Evolutionary conservation across 2,888 invertebrate species (phyloP), one percentile per base, ranked within the genome.

Genomic region (Lissocephala sabroskyi): DNA sequence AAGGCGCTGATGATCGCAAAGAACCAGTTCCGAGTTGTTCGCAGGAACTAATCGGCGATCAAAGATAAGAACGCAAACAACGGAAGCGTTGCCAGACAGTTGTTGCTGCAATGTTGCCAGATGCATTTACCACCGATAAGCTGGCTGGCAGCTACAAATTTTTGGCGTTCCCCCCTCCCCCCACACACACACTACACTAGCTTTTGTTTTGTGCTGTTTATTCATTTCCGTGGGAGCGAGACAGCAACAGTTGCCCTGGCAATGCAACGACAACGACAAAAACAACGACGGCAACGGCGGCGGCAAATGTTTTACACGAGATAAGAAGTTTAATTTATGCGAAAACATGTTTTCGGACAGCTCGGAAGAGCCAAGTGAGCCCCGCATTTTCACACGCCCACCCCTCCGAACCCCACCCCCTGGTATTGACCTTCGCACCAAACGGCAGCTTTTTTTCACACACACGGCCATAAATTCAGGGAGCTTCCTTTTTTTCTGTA

Each of bases 311-410:
- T 76, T 63, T 62, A 68, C 60, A 64, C 63, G 73, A 65, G 79
- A 79, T 79, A 79, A 79, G 79, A 75, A 73, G 63, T 66, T 78
- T 73, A 79, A 79, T 79, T 79, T 79, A 79, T 79, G 79, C 79
- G 79, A 73, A 77, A 73, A 67, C 79, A 77, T 79, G 77, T 73
- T 74, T 71, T 74, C 51, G 50, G 55, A 47, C 60, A 63, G 55
- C 59, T 62, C 23, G 39, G 14, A 64, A 55, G 59, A 62, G n/a
- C 2, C n/a, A 11, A 19, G 10, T 10, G 33, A 26, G 7, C 67
- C 65, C 66, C 53, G 53, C 59, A 53, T 49, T 50, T 66, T 65
- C 62, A 62, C 64, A 64, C 64, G 59, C 50, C 48, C 26, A 16
- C 35, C n/a, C n/a, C n/a, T n/a, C n/a, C n/a, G n/a, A n/a, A n/a